Evolutionary conservation across 1,140 invertebrate genomes (phyloP), one percentile per base, ranked within the genome.

Genomic region (Drosophila navojoa): DNA sequence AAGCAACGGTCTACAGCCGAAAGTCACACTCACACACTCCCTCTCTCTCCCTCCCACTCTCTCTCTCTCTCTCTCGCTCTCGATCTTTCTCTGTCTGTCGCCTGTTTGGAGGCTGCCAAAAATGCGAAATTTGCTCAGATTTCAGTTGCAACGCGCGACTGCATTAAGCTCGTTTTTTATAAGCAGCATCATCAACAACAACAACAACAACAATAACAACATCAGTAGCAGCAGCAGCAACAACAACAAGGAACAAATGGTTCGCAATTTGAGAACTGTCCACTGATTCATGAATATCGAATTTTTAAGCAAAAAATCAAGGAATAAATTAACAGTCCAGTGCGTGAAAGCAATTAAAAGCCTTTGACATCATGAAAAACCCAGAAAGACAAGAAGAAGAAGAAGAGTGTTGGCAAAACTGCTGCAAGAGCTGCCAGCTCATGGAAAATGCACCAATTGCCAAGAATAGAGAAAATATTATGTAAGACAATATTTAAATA

Each of bases 1-100:
- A 68, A 59, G 75, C 81, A 85, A 78, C 81, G 81, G 77, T 80
- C 70, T 58, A 32, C 38, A 59, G 29, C 11, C 32, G 44, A 52
- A 63, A 63, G 49, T 7, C 25, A 19, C 15, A 6, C 11, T n/a
- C n/a, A n/a, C n/a, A n/a, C n/a, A n/a, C 11, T n/a, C 40, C 11
- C n/a, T 9, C 52, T 10, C 29, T 4, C 15, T 6, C 16, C 35
- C 29, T 4, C 19, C 4, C 4, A 3, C 22, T 16, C 38, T 22
- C 16, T 15, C 42, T 16, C n/a, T 13, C 40, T 29, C 42, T 58
- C 25, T 11, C 25, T 32, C n/a, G 7, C 38, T 27, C 55, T 4
- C 40, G 44, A 11, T 55, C 38, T 15, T 16, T 4, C 53, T 49
- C 19, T 49, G 45, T 49, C 57, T 45, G n/a, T 7, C 38, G 11